A percentile compares a stretch with the other conserved stretches of the same genome.
phyloP scores from a whole-genome alignment of 2,797 vertebrate species.

The Saguinus oedipus region DNA sequence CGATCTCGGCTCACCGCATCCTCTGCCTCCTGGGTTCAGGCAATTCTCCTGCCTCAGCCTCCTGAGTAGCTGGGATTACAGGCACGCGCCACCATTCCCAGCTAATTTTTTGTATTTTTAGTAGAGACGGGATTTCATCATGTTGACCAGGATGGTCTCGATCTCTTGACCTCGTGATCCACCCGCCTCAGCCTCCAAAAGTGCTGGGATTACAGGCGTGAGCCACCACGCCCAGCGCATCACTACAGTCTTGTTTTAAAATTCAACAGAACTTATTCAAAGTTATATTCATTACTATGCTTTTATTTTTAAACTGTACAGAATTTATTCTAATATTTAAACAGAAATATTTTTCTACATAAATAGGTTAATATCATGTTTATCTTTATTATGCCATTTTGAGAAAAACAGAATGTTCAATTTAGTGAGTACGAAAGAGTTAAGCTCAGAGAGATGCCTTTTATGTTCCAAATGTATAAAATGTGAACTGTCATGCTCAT shows the following conservation, averaged over 20 bases:
- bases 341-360: conserved; percentile 17
- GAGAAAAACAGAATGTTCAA: conserved; percentile 34
- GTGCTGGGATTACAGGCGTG: too few species aligned
- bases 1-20: too few species aligned
- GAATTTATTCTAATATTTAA: background rate
- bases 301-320: conserved; percentile 43
- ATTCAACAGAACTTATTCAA: background rate
- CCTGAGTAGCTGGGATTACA: too few species aligned
- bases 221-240: too few species aligned
- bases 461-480: background rate
- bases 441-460: background rate
- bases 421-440: background rate
- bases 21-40: too few species aligned
- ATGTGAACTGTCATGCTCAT: background rate
- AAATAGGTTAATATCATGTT: background rate
- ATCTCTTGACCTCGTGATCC: too few species aligned
- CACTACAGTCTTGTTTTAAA: conserved; percentile 42
- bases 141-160: too few species aligned
- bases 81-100: too few species aligned
- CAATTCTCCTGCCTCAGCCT: too few species aligned
- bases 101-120: too few species aligned
- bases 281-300: background rate
- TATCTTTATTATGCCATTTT: conserved; percentile 32
- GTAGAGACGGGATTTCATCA: too few species aligned
- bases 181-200: too few species aligned